phyloP scores from a whole-genome alignment of 2,888 invertebrate genomes.

The Drosophila algonquin region DNA sequence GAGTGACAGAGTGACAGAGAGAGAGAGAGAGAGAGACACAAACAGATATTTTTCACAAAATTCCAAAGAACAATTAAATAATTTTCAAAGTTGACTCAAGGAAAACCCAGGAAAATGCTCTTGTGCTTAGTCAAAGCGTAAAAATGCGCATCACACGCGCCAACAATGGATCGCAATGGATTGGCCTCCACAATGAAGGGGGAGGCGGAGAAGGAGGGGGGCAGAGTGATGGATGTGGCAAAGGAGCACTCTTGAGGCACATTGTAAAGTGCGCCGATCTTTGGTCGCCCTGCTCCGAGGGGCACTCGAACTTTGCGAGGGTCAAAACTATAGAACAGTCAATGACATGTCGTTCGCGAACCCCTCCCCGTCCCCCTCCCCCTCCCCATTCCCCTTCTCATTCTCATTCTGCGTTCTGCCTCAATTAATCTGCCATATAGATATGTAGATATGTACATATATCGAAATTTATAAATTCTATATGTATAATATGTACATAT shows the following conservation, averaged over 20 bases:
- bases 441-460: not conserved
- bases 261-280: slow-evolving; percentile 76
- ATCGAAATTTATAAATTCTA: slow-evolving; percentile 74
- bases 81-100: slow-evolving; percentile 34
- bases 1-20: not conserved
- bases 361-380: not conserved
- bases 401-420: slow-evolving; percentile 21
- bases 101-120: slow-evolving; percentile 62
- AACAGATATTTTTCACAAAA: slow-evolving; percentile 32
- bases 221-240: slow-evolving; percentile 1
- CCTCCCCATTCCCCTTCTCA: not conserved
- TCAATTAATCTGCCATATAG: slow-evolving; percentile 60
- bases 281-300: slow-evolving; percentile 33
- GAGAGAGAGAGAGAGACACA: slow-evolving; percentile 1
- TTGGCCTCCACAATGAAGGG: slow-evolving; percentile 33
- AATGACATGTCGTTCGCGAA: slow-evolving; percentile 61
- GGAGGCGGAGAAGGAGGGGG: not conserved
- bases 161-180: slow-evolving; percentile 14
- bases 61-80: slow-evolving; percentile 39
- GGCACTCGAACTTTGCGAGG: slow-evolving; percentile 75
- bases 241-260: slow-evolving; percentile 15
- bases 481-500: slow-evolving; percentile 2
- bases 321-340: slow-evolving; percentile 76
- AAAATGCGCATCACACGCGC: slow-evolving; percentile 64
- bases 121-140: slow-evolving; percentile 62